Conservation (phyloP, 2,888 invertebrate species). For the Hydrotaea cyrtoneurina region DNA sequence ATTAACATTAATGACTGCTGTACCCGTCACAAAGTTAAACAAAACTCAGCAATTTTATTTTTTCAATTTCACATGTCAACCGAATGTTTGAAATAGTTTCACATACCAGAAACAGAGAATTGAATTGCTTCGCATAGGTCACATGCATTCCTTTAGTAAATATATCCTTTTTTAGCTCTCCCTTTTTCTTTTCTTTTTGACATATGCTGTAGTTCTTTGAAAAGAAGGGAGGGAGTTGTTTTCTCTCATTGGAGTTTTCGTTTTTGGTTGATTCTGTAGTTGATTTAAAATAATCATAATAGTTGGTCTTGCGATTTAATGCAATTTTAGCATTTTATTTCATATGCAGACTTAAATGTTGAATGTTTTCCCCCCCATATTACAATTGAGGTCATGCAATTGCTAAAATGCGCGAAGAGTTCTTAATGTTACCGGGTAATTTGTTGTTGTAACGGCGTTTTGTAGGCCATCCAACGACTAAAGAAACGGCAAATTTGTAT, state of each 20-base stretch:
- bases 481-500: conserved; percentile 9
- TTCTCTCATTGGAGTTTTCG: not conserved
- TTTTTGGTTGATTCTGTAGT: not conserved
- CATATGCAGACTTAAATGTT: conserved; percentile 28
- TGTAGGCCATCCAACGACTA: conserved; percentile 63
- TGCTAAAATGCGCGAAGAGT: conserved; percentile 60
- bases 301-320: conserved; percentile 14
- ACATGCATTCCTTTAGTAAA: conserved; percentile 6
- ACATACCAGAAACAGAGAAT: not conserved
- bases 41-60: not conserved
- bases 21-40: not conserved
- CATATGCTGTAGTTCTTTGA: not conserved
- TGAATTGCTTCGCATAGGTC: not conserved
- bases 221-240: not conserved
- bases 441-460: conserved; percentile 50
- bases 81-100: not conserved
- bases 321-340: conserved; percentile 57
- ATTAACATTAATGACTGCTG: conserved; percentile 8
- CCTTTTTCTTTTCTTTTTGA: not conserved
- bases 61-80: not conserved
- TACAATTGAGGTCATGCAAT: conserved; percentile 71
- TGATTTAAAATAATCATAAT: not conserved
- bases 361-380: not conserved
- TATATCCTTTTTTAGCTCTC: not conserved
- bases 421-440: conserved; percentile 73